Evolutionary conservation across 1,140 invertebrate genomes (phyloP), one percentile per base, ranked within the genome.

Genomic region (Drosophila serrata): DNA sequence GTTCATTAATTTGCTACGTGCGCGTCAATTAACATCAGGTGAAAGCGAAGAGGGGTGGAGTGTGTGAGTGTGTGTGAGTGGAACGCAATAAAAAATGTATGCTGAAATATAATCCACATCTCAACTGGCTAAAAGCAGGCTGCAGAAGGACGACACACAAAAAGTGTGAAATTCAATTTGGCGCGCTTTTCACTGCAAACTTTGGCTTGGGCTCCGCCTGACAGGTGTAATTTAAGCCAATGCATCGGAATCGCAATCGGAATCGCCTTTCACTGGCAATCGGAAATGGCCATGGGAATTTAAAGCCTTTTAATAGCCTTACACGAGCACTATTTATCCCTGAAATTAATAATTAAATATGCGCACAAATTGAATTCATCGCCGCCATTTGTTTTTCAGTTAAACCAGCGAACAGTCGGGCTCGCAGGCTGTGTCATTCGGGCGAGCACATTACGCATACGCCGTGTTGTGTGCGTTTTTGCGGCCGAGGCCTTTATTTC

Each of bases 271-370:
- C 63, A 79, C 65, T 84, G 67, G 49, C 56, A 62, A 84, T 65
- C 57, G 60, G 19, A 65, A 68, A 63, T 77, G 67, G 51, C 51
- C 39, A 31, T 40, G 69, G 82, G 74, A 88, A 70, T 75, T 84
- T 67, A 74, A 87, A 81, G 58, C 80, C 80, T 70, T 76, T 88
- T 68, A 69, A 79, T 85, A 70, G 68, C 42, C 58, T 19, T 55
- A 33, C 55, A 64, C 39, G 60, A 33, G 45, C 37, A 64, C 53
- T 76, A 53, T 81, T 51, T 61, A 64, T 60, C 46, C 56, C 46
- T 43, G 51, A 67, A 60, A 78, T 88, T 70, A 87, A 87, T 87
- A 75, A 87, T 87, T 87, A 49, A 84, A 90, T 78, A 63, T 58
- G 43, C 68, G 68, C 45, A 49, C 76, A 84, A 87, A 88, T 88